These are phyloP conservation scores for Crotalus viridis DNA, from an alignment of 2,113 vertebrate species.

Conservation along the genomic window DNA sequence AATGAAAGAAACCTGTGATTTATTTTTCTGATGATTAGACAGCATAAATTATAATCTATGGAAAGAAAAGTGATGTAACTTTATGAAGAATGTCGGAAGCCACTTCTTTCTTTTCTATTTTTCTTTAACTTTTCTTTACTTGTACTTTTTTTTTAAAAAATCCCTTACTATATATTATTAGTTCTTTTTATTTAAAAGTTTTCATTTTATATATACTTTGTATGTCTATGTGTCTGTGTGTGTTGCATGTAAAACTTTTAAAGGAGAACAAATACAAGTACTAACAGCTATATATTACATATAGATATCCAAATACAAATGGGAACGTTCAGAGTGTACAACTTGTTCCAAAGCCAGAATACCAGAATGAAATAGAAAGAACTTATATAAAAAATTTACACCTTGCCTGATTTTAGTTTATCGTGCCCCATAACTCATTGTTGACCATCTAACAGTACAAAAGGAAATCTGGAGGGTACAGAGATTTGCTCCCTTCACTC, in stretches of 20 bases:
- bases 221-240: background rate
- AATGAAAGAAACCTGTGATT: background rate
- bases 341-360: background rate
- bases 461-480: background rate
- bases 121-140: background rate
- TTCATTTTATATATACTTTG: background rate
- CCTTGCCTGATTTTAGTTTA: background rate
- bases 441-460: background rate
- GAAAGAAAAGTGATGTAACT: background rate
- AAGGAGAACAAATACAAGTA: background rate
- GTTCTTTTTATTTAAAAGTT: background rate
- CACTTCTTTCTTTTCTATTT: background rate
- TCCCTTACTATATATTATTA: background rate
- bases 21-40: background rate
- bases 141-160: background rate
- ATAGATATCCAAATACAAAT: background rate
- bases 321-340: background rate
- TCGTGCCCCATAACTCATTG: background rate
- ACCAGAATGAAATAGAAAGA: background rate
- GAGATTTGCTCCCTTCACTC: background rate
- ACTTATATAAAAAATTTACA: background rate
- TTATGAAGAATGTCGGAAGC: background rate
- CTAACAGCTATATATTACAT: background rate
- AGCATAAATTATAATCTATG: background rate
- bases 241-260: background rate